Evolutionary conservation across 2,113 vertebrate species (phyloP).

Genomic region (Sula dactylatra): DNA sequence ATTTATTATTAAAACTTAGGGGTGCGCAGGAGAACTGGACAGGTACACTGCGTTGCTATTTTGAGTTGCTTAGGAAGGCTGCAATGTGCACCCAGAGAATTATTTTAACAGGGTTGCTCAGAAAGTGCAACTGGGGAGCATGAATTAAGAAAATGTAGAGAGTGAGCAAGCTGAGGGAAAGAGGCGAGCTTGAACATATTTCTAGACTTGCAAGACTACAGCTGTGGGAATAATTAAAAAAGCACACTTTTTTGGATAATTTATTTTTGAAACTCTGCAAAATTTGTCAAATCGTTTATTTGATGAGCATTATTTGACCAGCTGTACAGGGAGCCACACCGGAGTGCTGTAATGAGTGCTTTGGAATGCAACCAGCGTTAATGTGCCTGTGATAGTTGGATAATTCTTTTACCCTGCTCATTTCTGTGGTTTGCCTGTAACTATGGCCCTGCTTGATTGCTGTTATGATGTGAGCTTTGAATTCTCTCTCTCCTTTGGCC

Average conservation of each 20-base stretch:
- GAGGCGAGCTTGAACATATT: not conserved
- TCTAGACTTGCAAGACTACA: not conserved
- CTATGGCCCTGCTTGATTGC: conserved; percentile 36
- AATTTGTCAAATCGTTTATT: conserved; percentile 53
- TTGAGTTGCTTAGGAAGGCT: not conserved
- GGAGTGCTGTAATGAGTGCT: conserved; percentile 46
- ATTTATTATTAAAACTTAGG: not conserved
- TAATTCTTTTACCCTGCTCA: conserved; percentile 38
- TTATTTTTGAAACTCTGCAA: conserved; percentile 47
- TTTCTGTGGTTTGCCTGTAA: conserved; percentile 49
- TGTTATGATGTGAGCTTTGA: conserved; percentile 55
- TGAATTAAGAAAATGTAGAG: conserved; percentile 31
- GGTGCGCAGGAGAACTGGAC: not conserved
- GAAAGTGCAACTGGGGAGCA: not conserved
- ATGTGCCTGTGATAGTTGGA: conserved; percentile 35
- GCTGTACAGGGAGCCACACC: conserved; percentile 17
- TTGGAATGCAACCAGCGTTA: not conserved
- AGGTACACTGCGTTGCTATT: not conserved
- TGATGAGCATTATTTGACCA: conserved; percentile 55
- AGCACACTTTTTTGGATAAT: conserved; percentile 9
- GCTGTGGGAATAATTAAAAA: conserved; percentile 52
- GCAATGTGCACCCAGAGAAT: not conserved
- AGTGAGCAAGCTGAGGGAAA: not conserved
- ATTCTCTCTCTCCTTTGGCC: conserved; percentile 67
- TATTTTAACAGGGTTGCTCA: not conserved